Evolutionary conservation across 2,797 vertebrate genomes (phyloP).

Genomic region (Peromyscus melanophrys): DNA sequence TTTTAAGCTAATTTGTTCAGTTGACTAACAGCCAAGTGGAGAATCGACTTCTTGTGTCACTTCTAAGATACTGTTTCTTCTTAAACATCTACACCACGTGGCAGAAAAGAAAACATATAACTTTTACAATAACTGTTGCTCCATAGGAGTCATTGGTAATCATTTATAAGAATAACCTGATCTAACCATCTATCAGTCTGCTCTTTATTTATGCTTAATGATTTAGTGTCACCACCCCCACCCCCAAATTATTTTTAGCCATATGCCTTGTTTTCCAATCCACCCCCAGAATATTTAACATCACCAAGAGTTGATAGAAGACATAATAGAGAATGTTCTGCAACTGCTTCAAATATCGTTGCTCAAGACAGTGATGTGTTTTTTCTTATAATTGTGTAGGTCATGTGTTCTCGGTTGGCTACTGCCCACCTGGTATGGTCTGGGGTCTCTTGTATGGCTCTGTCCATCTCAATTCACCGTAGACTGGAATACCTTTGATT

Average conservation of each 20-base stretch:
- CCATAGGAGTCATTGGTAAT: neutral
- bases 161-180: constrained; percentile 25
- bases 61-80: constrained; percentile 11
- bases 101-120: neutral
- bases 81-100: neutral
- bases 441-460: neutral
- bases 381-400: neutral
- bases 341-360: neutral
- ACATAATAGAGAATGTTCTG: constrained; percentile 18
- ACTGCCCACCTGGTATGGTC: neutral
- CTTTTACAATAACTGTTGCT: neutral
- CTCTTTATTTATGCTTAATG: constrained; percentile 54
- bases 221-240: constrained; percentile 8
- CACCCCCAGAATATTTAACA: neutral
- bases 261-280: neutral
- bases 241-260: constrained; percentile 23
- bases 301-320: neutral
- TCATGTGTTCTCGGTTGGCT: neutral
- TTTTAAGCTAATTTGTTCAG: neutral
- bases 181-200: constrained; percentile 1
- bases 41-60: neutral
- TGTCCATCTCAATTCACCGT: neutral
- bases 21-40: neutral
- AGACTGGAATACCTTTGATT: neutral
- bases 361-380: neutral